Conservation (phyloP, 1,140 invertebrate species). For the Danaus melanippus region DNA sequence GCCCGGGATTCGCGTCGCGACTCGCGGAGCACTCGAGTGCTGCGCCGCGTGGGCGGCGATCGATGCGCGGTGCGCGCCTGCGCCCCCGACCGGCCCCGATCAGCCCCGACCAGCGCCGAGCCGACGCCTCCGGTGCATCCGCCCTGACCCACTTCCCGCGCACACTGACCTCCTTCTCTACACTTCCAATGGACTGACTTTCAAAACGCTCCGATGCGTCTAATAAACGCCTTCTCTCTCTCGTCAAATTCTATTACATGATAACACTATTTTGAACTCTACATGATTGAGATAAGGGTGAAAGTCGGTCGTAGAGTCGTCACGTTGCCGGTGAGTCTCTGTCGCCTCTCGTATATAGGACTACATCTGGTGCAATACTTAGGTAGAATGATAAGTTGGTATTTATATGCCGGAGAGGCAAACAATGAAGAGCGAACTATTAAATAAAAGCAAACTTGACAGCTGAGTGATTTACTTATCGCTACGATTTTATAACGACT, state of each 20-base stretch:
- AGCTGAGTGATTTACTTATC: slow-evolving; percentile 24
- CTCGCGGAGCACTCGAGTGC: slow-evolving; percentile 49
- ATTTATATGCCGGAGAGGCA: slow-evolving; percentile 41
- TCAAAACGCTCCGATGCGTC: slow-evolving; percentile 34
- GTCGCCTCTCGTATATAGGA: slow-evolving; percentile 10
- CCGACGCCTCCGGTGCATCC: slow-evolving; percentile 38
- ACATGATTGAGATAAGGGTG: slow-evolving; percentile 12
- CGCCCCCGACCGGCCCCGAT: slow-evolving; percentile 38
- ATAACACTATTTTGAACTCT: slow-evolving; percentile 23
- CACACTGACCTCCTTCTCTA: slow-evolving; percentile 56
- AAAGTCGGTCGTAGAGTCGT: slow-evolving; percentile 13
- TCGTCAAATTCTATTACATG: slow-evolving; percentile 12
- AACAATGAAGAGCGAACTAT: slow-evolving; percentile 52
- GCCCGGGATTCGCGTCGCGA: slow-evolving; percentile 56
- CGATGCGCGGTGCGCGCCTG: slow-evolving; percentile 52
- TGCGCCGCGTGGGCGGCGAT: slow-evolving; percentile 62
- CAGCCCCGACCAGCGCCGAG: slow-evolving; percentile 30
- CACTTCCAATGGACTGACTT: slow-evolving; percentile 38
- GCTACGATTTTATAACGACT: too few species aligned
- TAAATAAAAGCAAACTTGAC: slow-evolving; percentile 43
- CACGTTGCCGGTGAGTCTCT: slow-evolving; percentile 5
- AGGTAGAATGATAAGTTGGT: slow-evolving; percentile 39
- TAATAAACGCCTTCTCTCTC: slow-evolving; percentile 20
- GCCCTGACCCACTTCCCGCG: slow-evolving; percentile 60
- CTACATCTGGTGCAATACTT: slow-evolving; percentile 43